Percentiles rank a stretch among this genome's conserved stretches.
Conservation (phyloP, 2,113 vertebrate genomes). For the Zeus faber region DNA sequence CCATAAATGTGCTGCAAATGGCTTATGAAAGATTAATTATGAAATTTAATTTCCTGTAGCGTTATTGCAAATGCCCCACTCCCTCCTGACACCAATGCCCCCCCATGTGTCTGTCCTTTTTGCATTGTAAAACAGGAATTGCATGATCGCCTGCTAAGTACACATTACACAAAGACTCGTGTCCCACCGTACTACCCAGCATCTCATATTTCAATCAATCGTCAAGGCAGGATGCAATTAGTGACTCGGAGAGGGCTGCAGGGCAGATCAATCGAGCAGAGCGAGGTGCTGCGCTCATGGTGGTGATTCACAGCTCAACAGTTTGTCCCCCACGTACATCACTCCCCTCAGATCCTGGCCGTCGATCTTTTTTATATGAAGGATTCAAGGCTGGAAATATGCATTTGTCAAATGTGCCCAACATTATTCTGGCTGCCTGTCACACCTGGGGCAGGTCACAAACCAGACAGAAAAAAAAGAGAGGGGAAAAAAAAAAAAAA, state of each 20-base stretch:
- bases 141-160: too few species aligned
- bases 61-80: conserved; percentile 27
- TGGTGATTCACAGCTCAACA: conserved; percentile 69
- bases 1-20: conserved; percentile 46
- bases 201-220: conserved; percentile 64
- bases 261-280: conserved; percentile 56
- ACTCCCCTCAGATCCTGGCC: conserved; percentile 46
- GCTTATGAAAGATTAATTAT: conserved; percentile 58
- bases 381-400: conserved; percentile 72
- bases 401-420: conserved; percentile 68
- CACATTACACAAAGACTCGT: too few species aligned
- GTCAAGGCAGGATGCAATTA: conserved; percentile 59
- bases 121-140: too few species aligned
- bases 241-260: conserved; percentile 41
- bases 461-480: conserved; percentile 15
- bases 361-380: conserved; percentile 72
- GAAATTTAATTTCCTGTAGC: conserved; percentile 33
- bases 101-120: too few species aligned
- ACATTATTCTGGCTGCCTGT: conserved; percentile 65
- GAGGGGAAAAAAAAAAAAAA: conserved; percentile 32
- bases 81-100: neutral
- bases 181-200: too few species aligned
- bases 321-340: conserved; percentile 44
- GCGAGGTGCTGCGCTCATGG: conserved; percentile 54
- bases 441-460: conserved; percentile 68